Evolutionary conservation across 2,797 vertebrate genomes (phyloP), one percentile per base, ranked within the genome.

Genomic region (Dendrocincla tyrannina): DNA sequence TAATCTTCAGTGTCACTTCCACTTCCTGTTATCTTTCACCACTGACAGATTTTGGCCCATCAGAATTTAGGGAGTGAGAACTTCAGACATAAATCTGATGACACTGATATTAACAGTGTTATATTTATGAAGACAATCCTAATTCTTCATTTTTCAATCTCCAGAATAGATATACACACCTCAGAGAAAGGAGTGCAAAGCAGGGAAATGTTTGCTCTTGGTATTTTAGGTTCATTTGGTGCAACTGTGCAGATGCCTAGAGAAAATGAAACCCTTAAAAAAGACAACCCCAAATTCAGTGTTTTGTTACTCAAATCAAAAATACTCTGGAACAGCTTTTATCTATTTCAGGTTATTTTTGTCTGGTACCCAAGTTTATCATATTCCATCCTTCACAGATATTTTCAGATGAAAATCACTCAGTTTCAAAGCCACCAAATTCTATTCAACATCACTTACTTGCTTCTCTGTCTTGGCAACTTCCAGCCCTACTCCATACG

Each of bases 401-500:
- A 35, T 27, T 46, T 86, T 88, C 63, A 89, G 35, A 17, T 35
- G 7, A 81, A 9, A 85, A 78, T 73, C 64, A 70, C 12, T 56
- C 18, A 17, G 27, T 56, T 79, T 32, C 27, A 55, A 24, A 69
- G 22, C 6, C 37, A 13, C 12, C 6, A 72, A 50, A 55, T 35
- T 58, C 30, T 46, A 32, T 79, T 63, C 3, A 12, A 23, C 16
- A 22, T 46, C 17, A 74, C 98, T 97, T 96, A 99, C 99, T 97
- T 99, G 99, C 95, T 99, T 99, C 91, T 98, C 98, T 18, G 96
- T 97, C 85, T 98, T 99, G 93, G 99, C 99, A 8, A 96, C 97
- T 77, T 99, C 99, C 27, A 99, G 98, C 24, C 99, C 99, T 72
- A 99, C 98, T 13, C 99, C 99, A 3, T 98, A 99, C 9, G 99